phyloP scores from a whole-genome alignment of 1,140 invertebrate species.

The Drosophila athabasca region DNA sequence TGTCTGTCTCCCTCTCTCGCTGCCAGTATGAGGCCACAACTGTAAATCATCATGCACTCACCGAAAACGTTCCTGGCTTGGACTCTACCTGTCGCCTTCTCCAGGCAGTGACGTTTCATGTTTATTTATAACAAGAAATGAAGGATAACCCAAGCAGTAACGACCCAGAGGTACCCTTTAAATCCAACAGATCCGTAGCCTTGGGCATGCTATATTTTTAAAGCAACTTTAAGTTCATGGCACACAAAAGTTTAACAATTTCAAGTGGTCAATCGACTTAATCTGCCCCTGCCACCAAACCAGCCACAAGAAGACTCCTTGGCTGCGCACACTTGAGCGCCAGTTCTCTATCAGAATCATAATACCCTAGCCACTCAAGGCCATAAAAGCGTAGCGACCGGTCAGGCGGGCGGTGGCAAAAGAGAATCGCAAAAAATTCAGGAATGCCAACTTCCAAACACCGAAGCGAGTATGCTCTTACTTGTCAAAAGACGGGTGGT shows the following conservation, averaged over 20 bases:
- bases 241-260: slow-evolving; percentile 37
- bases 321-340: slow-evolving; percentile 29
- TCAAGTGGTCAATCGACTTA: slow-evolving; percentile 12
- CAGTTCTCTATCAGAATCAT: slow-evolving; percentile 48
- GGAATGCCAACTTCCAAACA: neutral
- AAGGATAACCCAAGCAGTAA: neutral
- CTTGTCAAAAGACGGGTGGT: too few relatives aligned
- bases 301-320: slow-evolving; percentile 4
- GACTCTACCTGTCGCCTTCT: slow-evolving; percentile 25
- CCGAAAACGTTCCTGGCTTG: slow-evolving; percentile 6
- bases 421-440: neutral
- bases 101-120: slow-evolving; percentile 38
- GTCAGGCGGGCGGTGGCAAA: slow-evolving; percentile 17
- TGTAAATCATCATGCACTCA: slow-evolving; percentile 62
- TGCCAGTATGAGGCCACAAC: slow-evolving; percentile 62
- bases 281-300: slow-evolving; percentile 11
- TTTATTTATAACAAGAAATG: slow-evolving; percentile 46
- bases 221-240: slow-evolving; percentile 7
- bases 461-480: too few relatives aligned
- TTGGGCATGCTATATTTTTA: neutral
- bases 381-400: slow-evolving; percentile 36
- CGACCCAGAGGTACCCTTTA: slow-evolving; percentile 12
- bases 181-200: neutral
- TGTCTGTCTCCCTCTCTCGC: slow-evolving; percentile 13
- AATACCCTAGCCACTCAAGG: slow-evolving; percentile 51